phyloP scores from a whole-genome alignment of 1,140 invertebrate genomes.

The Drosophila tani region DNA sequence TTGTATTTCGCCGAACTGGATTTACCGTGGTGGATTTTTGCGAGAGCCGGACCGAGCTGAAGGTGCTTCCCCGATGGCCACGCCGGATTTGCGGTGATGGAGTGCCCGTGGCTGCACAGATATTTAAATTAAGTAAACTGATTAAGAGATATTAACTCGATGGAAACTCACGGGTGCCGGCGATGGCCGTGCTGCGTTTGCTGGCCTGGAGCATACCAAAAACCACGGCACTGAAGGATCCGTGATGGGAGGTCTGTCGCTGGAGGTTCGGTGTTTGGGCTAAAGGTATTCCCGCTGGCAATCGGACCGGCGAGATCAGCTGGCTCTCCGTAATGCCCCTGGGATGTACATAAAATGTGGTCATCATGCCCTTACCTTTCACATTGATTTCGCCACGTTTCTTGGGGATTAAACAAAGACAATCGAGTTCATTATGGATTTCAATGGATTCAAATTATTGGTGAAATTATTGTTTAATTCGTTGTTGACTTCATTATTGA shows the following conservation, averaged over 20 bases:
- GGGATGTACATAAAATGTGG: slow-evolving; percentile 95
- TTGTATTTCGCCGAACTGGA: slow-evolving; percentile 86
- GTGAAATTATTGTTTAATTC: no score
- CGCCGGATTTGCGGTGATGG: slow-evolving; percentile 84
- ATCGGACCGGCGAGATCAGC: slow-evolving; percentile 76
- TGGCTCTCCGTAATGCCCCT: slow-evolving; percentile 86
- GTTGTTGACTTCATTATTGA: background rate
- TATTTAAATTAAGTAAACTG: background rate
- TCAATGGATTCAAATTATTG: no score
- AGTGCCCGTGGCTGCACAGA: slow-evolving; percentile 76
- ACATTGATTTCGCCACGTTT: slow-evolving; percentile 94
- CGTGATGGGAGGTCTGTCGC: slow-evolving; percentile 90
- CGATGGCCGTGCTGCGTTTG: slow-evolving; percentile 87
- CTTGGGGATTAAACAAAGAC: slow-evolving; percentile 64
- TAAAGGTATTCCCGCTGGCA: slow-evolving; percentile 75
- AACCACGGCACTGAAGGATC: slow-evolving; percentile 93
- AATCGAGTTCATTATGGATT: no score
- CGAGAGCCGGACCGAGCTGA: slow-evolving; percentile 86
- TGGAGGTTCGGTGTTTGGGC: slow-evolving; percentile 85
- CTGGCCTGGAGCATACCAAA: slow-evolving; percentile 94
- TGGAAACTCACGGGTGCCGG: slow-evolving; percentile 84
- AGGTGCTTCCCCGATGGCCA: slow-evolving; percentile 85
- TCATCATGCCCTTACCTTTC: slow-evolving; percentile 98
- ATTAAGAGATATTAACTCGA: no score
- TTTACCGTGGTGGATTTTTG: slow-evolving; percentile 84